Evolutionary conservation across 2,888 invertebrate species (phyloP).

Genomic region (Tortricodes alternella): DNA sequence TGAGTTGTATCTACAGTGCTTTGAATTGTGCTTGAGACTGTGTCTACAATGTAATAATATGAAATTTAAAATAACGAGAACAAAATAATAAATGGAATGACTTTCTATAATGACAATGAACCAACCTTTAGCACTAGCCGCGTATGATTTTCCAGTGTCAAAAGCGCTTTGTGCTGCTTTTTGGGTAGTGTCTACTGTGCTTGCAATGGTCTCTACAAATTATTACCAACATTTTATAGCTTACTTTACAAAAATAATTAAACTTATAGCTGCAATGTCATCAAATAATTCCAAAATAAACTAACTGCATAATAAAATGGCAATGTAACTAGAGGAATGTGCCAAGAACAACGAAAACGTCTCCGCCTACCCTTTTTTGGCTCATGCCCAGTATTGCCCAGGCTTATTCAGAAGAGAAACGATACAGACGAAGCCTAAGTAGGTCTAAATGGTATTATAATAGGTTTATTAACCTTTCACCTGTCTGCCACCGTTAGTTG

Average conservation of each 20-base stretch:
- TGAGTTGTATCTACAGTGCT: constrained; percentile 32
- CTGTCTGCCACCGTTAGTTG: constrained; percentile 20
- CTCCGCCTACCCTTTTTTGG: constrained; percentile 20
- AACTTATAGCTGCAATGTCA: not conserved
- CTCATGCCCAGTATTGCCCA: constrained; percentile 10
- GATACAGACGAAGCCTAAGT: not conserved
- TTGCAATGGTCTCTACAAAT: constrained; percentile 28
- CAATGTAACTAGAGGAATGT: constrained; percentile 6
- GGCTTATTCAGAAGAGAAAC: not conserved
- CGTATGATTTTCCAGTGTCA: constrained; percentile 30
- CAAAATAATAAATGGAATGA: not conserved
- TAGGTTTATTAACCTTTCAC: constrained; percentile 26
- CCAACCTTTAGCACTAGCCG: constrained; percentile 31
- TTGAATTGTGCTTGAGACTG: constrained; percentile 30
- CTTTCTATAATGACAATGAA: not conserved
- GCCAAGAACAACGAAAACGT: constrained; percentile 18
- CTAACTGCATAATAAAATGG: constrained; percentile 5
- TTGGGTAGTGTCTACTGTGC: constrained; percentile 29
- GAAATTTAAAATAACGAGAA: not conserved
- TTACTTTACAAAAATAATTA: not conserved
- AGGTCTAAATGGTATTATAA: not conserved
- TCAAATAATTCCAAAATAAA: not conserved
- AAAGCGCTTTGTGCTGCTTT: constrained; percentile 25
- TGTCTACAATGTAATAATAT: constrained; percentile 22
- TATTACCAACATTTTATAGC: too few species aligned